These are phyloP conservation scores for Panopea generosa DNA, from an alignment of 2,888 invertebrate species.

Conservation along the genomic window DNA sequence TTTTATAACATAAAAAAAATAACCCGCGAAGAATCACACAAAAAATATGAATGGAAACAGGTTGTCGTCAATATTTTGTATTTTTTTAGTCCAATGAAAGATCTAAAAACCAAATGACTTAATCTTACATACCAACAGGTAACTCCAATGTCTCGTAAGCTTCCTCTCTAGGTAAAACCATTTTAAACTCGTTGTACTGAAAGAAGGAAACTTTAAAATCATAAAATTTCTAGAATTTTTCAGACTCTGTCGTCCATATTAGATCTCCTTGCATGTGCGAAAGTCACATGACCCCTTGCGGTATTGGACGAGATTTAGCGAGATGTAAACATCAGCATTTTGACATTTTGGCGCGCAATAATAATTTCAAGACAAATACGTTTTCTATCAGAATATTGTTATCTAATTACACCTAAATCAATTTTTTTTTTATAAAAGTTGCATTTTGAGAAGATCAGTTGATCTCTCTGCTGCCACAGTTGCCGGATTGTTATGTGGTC, in stretches of 20 bases:
- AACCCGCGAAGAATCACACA: background rate
- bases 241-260: slow-evolving; percentile 47
- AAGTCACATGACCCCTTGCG: slow-evolving; percentile 63
- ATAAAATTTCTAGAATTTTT: background rate
- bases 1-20: background rate
- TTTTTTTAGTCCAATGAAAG: background rate
- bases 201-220: background rate
- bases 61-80: background rate
- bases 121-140: slow-evolving; percentile 71
- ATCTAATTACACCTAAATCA: too few relatives aligned
- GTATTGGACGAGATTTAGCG: slow-evolving; percentile 43
- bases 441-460: too few relatives aligned
- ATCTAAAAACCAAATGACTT: background rate
- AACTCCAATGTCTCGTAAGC: slow-evolving; percentile 77
- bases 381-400: too few relatives aligned
- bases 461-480: too few relatives aligned
- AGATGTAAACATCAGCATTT: slow-evolving; percentile 40
- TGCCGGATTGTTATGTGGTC: too few relatives aligned
- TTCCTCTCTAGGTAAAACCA: slow-evolving; percentile 77
- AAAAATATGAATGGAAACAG: background rate
- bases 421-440: too few relatives aligned
- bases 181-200: slow-evolving; percentile 22
- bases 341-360: slow-evolving; percentile 42
- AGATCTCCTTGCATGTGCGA: slow-evolving; percentile 66
- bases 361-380: too few relatives aligned